Conservation (phyloP, 1,140 invertebrate species). For the Drosophila subobscura region DNA sequence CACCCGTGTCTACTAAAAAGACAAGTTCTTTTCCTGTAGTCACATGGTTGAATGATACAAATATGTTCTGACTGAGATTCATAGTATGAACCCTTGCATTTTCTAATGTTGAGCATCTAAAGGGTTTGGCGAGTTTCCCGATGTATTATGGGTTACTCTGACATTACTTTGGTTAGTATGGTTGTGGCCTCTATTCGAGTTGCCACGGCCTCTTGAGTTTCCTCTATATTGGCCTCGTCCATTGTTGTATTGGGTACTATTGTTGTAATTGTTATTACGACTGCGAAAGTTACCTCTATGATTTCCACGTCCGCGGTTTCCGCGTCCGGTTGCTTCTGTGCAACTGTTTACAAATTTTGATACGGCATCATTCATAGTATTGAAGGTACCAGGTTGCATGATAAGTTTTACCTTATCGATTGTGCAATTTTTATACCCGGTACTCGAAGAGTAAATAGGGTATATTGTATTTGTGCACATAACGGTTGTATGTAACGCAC, state of each 20-base stretch:
- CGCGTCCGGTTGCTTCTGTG: slow-evolving; percentile 22
- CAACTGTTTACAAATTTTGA: slow-evolving; percentile 41
- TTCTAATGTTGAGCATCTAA: slow-evolving; percentile 3
- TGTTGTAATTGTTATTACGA: not conserved
- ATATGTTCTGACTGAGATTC: slow-evolving; percentile 12
- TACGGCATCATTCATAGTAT: slow-evolving; percentile 22
- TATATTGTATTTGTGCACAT: no score
- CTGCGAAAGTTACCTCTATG: slow-evolving; percentile 3
- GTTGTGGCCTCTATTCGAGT: not conserved
- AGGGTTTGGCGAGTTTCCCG: slow-evolving; percentile 1
- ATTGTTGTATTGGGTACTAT: not conserved
- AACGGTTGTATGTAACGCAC: no score
- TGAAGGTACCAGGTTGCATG: slow-evolving; percentile 27
- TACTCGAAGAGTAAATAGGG: no score
- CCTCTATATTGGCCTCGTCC: slow-evolving; percentile 2
- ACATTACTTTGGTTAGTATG: not conserved
- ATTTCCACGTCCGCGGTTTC: slow-evolving; percentile 2
- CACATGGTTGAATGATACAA: slow-evolving; percentile 2
- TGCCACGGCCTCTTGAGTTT: slow-evolving; percentile 3
- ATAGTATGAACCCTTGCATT: not conserved
- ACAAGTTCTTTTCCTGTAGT: slow-evolving; percentile 5
- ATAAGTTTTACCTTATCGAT: slow-evolving; percentile 30
- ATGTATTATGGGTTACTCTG: not conserved
- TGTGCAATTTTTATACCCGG: slow-evolving; percentile 25
- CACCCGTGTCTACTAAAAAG: slow-evolving; percentile 24